Percentiles rank a stretch among this genome's conserved stretches.
Conservation (phyloP, 2,113 vertebrate genomes). For the Agapornis roseicollis region DNA sequence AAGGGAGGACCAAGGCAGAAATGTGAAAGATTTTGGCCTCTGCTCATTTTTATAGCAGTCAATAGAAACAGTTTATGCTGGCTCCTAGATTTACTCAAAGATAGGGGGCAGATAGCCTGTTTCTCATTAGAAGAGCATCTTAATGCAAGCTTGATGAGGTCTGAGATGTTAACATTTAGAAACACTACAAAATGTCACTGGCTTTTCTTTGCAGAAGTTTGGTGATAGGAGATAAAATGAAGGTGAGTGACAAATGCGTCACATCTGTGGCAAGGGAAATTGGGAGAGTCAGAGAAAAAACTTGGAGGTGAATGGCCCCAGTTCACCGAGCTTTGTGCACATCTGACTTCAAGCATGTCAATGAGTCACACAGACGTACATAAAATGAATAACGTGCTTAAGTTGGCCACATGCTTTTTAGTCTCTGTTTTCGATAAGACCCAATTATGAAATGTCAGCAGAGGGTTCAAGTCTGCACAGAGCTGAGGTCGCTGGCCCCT, state of each 20-base stretch:
- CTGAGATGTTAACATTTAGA: not conserved
- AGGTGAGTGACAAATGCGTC: not conserved
- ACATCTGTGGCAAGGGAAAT: not conserved
- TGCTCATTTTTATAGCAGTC: slow-evolving; percentile 46
- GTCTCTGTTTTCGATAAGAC: not conserved
- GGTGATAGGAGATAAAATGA: not conserved
- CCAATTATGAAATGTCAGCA: not conserved
- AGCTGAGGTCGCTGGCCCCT: not conserved
- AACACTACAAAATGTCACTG: not conserved
- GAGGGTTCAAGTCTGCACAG: not conserved
- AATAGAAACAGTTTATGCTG: slow-evolving; percentile 7
- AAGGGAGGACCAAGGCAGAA: slow-evolving; percentile 36
- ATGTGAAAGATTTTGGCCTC: slow-evolving; percentile 31
- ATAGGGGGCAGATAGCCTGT: not conserved
- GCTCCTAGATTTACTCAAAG: slow-evolving; percentile 17
- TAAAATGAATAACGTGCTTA: not conserved
- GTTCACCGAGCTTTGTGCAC: not conserved
- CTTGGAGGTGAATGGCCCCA: not conserved
- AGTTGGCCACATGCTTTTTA: not conserved
- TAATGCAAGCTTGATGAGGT: not conserved
- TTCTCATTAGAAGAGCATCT: slow-evolving; percentile 37
- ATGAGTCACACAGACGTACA: rapidly evolving
- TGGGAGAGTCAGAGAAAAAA: not conserved
- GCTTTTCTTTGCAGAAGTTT: not conserved
- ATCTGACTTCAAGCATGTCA: not conserved